phyloP scores from a whole-genome alignment of 30 jellyfish, hydroid and myxozoan species.

The Nemopilema nomurai region DNA sequence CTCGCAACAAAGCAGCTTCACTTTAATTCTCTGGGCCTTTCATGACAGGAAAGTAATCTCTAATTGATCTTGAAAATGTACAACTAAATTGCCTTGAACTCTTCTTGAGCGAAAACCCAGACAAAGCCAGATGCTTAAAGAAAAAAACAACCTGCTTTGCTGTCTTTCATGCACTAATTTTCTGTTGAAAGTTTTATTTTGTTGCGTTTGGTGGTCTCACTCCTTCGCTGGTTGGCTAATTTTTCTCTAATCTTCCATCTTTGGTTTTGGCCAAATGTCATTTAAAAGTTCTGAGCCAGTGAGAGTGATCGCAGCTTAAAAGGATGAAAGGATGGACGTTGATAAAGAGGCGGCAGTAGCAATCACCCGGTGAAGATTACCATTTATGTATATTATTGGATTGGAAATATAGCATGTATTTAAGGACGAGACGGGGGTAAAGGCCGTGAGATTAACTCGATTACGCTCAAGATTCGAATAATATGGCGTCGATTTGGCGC shows the following conservation, averaged over 20 bases:
- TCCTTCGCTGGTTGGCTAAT: background rate
- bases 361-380: slow-evolving; percentile 53
- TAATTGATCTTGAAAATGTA: no score
- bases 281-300: background rate
- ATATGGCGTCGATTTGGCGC: background rate
- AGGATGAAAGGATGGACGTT: slow-evolving; percentile 20
- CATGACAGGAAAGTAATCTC: no score
- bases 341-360: slow-evolving; percentile 60
- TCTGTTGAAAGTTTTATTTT: no score
- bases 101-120: no score
- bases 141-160: no score
- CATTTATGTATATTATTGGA: slow-evolving; percentile 29
- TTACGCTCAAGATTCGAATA: background rate
- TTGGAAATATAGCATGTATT: slow-evolving; percentile 11
- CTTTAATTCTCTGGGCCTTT: no score
- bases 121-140: no score
- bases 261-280: background rate
- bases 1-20: no score
- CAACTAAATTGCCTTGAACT: no score
- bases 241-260: background rate
- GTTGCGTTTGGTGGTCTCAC: background rate
- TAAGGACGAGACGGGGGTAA: background rate
- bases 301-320: slow-evolving; percentile 11
- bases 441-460: background rate
- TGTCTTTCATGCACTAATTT: no score